Evolutionary conservation across 1,140 invertebrate species (phyloP).

Genomic region (Oedothorax gibbosus): DNA sequence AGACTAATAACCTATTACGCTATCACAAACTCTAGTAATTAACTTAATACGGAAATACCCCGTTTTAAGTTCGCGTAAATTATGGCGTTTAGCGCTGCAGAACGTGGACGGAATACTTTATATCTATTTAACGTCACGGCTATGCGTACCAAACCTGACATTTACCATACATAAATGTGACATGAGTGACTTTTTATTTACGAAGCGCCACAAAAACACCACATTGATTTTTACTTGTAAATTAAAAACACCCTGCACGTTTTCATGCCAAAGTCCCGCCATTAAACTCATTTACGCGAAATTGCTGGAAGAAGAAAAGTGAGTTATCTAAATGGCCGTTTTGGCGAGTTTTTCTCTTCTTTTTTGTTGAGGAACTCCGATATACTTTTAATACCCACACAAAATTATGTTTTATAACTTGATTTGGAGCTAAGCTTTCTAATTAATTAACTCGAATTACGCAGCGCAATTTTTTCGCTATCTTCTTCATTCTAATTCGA

Average conservation of each 20-base stretch:
- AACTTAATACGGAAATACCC: constrained; percentile 58
- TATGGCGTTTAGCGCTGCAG: not conserved
- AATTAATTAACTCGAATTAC: constrained; percentile 57
- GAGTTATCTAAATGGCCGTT: constrained; percentile 31
- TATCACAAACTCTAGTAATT: constrained; percentile 52
- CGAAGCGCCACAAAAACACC: constrained; percentile 24
- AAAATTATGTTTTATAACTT: constrained; percentile 60
- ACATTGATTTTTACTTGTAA: constrained; percentile 51
- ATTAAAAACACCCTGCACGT: constrained; percentile 56
- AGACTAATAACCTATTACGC: constrained; percentile 48
- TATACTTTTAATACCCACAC: not conserved
- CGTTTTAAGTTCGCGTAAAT: constrained; percentile 49
- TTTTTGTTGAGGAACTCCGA: constrained; percentile 4
- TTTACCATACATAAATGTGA: constrained; percentile 36
- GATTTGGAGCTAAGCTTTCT: constrained; percentile 46
- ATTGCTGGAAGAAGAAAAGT: constrained; percentile 37
- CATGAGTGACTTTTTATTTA: constrained; percentile 43
- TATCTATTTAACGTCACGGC: constrained; percentile 36
- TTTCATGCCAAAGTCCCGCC: not conserved
- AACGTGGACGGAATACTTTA: constrained; percentile 17
- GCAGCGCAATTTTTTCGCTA: not conserved
- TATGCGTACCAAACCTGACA: constrained; percentile 24
- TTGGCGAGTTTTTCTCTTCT: constrained; percentile 10
- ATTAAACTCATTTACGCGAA: constrained; percentile 48
- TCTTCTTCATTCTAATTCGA: not conserved